A percentile compares a stretch with the other conserved stretches of the same genome.
Evolutionary conservation across 92 coral and sea anemone species (phyloP).

Genomic region (Palythoa caribaeorum): DNA sequence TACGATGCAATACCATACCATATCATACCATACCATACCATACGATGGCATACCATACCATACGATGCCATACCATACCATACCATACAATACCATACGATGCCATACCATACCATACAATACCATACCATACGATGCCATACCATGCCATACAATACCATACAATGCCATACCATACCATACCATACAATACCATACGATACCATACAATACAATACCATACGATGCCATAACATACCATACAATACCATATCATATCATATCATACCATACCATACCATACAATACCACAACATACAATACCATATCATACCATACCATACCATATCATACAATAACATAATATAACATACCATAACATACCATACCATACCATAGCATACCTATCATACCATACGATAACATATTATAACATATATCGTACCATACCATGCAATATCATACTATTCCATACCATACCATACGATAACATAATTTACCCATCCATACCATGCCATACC

Average conservation of each 20-base stretch:
- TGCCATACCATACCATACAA: constrained; percentile 12
- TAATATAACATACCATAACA: too few species aligned
- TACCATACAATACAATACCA: neutral
- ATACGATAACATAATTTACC: neutral
- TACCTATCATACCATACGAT: neutral
- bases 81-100: constrained; percentile 13
- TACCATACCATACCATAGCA: too few species aligned
- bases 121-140: constrained; percentile 6
- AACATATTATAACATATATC: neutral
- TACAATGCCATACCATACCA: constrained; percentile 6
- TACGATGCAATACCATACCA: neutral
- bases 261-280: neutral
- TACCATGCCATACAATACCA: neutral
- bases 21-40: neutral
- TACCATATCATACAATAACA: neutral
- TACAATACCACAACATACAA: neutral
- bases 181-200: neutral
- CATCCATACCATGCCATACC: neutral
- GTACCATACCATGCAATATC: neutral
- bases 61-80: constrained; percentile 2
- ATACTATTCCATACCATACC: neutral
- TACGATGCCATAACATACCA: neutral
- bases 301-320: neutral
- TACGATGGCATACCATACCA: constrained; percentile 7
- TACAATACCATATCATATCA: too few species aligned